Evolutionary conservation across 1,140 invertebrate species (phyloP).

Genomic region (Euura lappo): DNA sequence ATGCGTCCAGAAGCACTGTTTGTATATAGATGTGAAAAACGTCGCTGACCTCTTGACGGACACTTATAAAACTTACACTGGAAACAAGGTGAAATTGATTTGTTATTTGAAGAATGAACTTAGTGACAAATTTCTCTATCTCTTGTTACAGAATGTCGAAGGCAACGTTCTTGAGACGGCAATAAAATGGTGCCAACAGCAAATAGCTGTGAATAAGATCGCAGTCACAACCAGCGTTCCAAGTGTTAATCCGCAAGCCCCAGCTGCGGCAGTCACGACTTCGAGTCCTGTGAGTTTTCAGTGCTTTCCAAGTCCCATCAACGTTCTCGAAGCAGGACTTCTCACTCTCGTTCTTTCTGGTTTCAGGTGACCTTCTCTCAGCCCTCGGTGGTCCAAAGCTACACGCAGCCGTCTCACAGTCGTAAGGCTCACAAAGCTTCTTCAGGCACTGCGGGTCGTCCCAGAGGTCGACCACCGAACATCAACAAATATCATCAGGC

Average conservation of each 20-base stretch:
- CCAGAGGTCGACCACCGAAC: constrained; percentile 53
- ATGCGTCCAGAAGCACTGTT: constrained; percentile 65
- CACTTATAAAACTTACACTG: constrained; percentile 64
- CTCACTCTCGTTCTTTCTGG: background rate
- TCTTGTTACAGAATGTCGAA: constrained; percentile 39
- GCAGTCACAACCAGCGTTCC: constrained; percentile 24
- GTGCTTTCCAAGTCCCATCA: background rate
- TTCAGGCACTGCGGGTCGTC: constrained; percentile 37
- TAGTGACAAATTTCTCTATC: background rate
- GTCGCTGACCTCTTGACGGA: constrained; percentile 67
- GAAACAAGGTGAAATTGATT: constrained; percentile 50
- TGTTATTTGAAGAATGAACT: background rate
- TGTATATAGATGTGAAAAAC: constrained; percentile 59
- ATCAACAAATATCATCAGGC: constrained; percentile 49
- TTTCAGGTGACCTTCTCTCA: constrained; percentile 31
- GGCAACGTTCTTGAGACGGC: constrained; percentile 47
- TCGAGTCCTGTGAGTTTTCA: constrained; percentile 35
- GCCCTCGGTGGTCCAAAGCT: constrained; percentile 26
- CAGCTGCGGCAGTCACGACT: constrained; percentile 15
- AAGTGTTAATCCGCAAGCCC: constrained; percentile 16
- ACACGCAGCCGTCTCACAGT: constrained; percentile 30
- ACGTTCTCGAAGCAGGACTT: background rate
- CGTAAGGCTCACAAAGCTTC: constrained; percentile 33
- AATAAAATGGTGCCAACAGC: constrained; percentile 49
- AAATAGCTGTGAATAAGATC: constrained; percentile 43